Evolutionary conservation across 1,140 invertebrate species (phyloP), one percentile per base, ranked within the genome.

Genomic region (Sitodiplosis mosellana): DNA sequence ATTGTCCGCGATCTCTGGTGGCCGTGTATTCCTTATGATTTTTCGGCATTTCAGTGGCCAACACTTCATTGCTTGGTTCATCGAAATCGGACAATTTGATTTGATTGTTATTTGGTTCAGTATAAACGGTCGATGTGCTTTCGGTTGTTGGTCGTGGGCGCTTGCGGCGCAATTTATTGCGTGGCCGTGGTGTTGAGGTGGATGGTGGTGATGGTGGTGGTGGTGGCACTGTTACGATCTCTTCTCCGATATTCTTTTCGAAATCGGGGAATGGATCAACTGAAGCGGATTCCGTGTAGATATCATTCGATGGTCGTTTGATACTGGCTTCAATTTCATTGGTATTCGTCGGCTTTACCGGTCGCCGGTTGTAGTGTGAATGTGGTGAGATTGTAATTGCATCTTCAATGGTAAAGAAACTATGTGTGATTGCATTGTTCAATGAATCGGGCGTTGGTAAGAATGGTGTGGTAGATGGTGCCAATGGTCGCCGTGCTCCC

Each of bases 331-430:
- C 45, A 6, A 34, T 46, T 46, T 34, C 15, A 17, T 46, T 33
- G 19, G 27, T 33, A 33, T 46, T 34, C 33, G 45, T 34, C 33
- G 45, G 45, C 8, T n/a, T n/a, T 3, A 46, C 15, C 2, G 18
- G 22, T 27, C 11, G 22, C 7, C 38, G n/a, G n/a, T n/a, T 40
- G n/a, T 44, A 44, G 14, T 18, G 20, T 14, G 12, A 4, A 11
- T 33, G 14, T 33, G 45, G 22, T 33, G 22, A 33, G 5, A 33
- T 12, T 44, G 48, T 48, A 12, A 48, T 34, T 8, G 48, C 48
- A 48, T 48, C 48, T 27, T 45, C 42, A 45, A 48, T 44, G 8
- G 48, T 48, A 21, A 48, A 48, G 33, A 36, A 48, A 27, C 33
- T 48, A 44, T 48, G 48, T 10, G 33, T 33, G 3, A 41, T 33